phyloP scores from a whole-genome alignment of 2,797 vertebrate genomes.

The Malacoctenus gilli region DNA sequence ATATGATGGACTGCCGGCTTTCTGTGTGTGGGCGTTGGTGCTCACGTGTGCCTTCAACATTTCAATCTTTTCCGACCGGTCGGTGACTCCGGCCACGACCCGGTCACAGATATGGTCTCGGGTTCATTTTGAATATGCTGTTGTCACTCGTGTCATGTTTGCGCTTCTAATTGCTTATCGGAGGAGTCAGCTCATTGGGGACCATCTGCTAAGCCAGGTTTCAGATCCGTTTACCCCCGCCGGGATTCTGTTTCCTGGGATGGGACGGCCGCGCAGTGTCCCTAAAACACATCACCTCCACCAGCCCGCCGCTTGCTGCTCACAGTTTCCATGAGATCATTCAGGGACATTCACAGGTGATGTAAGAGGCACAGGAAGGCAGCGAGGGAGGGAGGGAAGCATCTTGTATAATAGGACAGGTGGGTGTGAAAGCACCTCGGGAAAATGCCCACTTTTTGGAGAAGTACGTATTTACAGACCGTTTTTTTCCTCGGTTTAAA shows the following conservation, averaged over 20 bases:
- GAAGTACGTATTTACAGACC: not conserved
- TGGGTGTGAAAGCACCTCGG: conserved; percentile 11
- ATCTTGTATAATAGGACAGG: conserved; percentile 12
- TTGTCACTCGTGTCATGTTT: conserved; percentile 73
- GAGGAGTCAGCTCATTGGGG: conserved; percentile 69
- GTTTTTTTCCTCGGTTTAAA: not conserved
- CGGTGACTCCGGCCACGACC: conserved; percentile 24
- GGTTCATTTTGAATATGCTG: conserved; percentile 54
- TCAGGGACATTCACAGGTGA: conserved; percentile 46
- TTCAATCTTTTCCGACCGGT: conserved; percentile 27
- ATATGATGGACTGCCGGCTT: conserved; percentile 29
- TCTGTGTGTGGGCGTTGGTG: conserved; percentile 11
- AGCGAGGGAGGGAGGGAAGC: not conserved
- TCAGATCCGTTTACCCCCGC: conserved; percentile 75
- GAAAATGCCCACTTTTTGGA: not conserved
- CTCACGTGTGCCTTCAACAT: conserved; percentile 28
- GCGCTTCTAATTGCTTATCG: conserved; percentile 70
- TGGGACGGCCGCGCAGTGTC: conserved; percentile 57
- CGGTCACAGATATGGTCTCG: conserved; percentile 26
- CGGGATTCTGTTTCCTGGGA: conserved; percentile 75
- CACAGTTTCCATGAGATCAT: conserved; percentile 76
- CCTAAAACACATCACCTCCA: conserved; percentile 65
- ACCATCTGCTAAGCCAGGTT: conserved; percentile 75
- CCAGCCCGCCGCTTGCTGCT: conserved; percentile 45
- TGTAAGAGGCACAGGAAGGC: conserved; percentile 46